phyloP scores from a whole-genome alignment of 2,797 vertebrate species.

The Microchirus variegatus region DNA sequence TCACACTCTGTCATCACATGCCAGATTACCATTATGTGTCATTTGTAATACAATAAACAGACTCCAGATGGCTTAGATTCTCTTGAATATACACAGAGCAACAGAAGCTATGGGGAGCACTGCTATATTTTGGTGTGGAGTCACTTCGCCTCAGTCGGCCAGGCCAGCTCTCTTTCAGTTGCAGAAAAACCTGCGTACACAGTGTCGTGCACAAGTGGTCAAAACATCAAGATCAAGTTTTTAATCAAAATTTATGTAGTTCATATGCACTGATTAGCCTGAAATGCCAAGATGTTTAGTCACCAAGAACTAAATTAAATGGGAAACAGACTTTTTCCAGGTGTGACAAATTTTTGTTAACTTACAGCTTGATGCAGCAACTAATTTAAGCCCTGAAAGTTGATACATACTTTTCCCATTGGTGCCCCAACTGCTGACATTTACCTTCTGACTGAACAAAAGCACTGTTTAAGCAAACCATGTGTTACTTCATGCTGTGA shows the following conservation, averaged over 20 bases:
- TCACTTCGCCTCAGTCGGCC: slow-evolving; percentile 40
- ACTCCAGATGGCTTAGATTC: slow-evolving; percentile 82
- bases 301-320: background rate
- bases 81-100: slow-evolving; percentile 70
- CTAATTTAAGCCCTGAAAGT: background rate
- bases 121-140: slow-evolving; percentile 58
- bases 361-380: background rate
- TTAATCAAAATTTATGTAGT: background rate
- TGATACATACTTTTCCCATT: no score
- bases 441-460: no score
- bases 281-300: background rate
- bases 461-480: no score
- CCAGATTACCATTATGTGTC: slow-evolving; percentile 85
- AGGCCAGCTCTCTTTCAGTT: slow-evolving; percentile 31
- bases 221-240: background rate
- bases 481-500: no score
- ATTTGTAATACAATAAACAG: slow-evolving; percentile 83
- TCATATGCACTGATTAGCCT: background rate
- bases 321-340: background rate
- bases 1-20: slow-evolving; percentile 82
- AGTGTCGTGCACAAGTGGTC: slow-evolving; percentile 1
- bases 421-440: no score
- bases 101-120: slow-evolving; percentile 78
- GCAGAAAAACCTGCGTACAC: slow-evolving; percentile 22
- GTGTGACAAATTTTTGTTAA: background rate